Conservation (phyloP, 2,113 vertebrate genomes). For the Ptilorrhoa leucosticta region DNA sequence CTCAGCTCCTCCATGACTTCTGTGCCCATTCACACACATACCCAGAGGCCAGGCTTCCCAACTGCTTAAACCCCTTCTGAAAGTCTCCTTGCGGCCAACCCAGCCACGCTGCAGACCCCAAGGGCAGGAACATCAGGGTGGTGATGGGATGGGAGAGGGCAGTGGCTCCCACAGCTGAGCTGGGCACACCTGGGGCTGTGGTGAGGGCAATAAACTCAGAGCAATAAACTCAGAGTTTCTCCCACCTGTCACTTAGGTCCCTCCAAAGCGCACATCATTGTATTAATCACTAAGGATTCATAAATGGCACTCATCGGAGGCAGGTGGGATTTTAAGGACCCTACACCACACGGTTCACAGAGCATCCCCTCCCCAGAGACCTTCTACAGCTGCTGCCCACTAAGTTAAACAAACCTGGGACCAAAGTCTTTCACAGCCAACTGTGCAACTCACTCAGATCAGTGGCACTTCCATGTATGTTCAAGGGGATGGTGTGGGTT, state of each 20-base stretch:
- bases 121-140: fast-evolving
- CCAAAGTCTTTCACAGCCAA: not conserved
- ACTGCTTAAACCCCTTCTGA: not conserved
- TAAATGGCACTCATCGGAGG: not conserved
- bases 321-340: not conserved
- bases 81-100: not conserved
- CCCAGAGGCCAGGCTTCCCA: not conserved
- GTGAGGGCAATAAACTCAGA: not conserved
- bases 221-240: no score
- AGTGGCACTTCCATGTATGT: fast-evolving
- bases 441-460: not conserved
- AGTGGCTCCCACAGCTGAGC: not conserved
- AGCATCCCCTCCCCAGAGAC: not conserved
- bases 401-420: not conserved
- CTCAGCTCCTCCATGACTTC: not conserved
- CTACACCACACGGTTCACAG: not conserved
- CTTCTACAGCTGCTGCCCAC: not conserved
- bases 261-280: not conserved
- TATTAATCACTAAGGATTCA: not conserved
- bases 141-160: not conserved
- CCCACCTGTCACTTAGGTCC: not conserved
- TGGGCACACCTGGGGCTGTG: not conserved
- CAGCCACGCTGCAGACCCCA: fast-evolving
- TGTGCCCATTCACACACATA: not conserved
- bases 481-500: not conserved